Evolutionary conservation across 2,888 invertebrate species (phyloP).

Genomic region (Stomorhina lunata): DNA sequence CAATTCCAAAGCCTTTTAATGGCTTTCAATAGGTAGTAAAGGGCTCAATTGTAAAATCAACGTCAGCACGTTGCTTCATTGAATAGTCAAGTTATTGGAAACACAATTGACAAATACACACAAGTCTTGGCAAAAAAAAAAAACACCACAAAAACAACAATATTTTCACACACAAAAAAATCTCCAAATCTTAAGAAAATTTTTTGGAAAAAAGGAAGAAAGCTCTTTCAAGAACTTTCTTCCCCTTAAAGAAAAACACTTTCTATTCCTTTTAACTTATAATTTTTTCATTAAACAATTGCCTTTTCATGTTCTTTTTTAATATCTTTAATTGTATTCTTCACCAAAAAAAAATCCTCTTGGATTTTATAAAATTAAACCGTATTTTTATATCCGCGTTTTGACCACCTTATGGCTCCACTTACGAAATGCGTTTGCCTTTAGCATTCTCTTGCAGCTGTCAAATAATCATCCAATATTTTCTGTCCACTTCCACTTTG

Average conservation of each 20-base stretch:
- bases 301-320: background rate
- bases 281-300: background rate
- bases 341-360: background rate
- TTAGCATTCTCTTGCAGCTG: constrained; percentile 15
- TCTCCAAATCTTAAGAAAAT: background rate
- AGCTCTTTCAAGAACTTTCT: constrained; percentile 26
- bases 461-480: constrained; percentile 27
- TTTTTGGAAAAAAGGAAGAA: constrained; percentile 8
- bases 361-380: constrained; percentile 5
- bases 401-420: constrained; percentile 32
- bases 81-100: constrained; percentile 57
- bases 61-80: constrained; percentile 56
- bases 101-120: constrained; percentile 27
- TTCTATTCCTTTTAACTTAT: background rate
- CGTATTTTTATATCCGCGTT: constrained; percentile 12
- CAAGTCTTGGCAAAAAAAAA: no score
- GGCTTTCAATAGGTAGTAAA: background rate
- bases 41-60: background rate
- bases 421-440: constrained; percentile 56
- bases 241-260: background rate
- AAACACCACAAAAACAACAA: constrained; percentile 5
- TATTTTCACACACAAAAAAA: background rate
- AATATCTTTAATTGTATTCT: constrained; percentile 21
- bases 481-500: constrained; percentile 13
- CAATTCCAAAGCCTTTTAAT: background rate